A percentile compares a stretch with the other conserved stretches of the same genome.
Conservation (phyloP, 1,140 invertebrate genomes). For the Drosophila baimaii region DNA sequence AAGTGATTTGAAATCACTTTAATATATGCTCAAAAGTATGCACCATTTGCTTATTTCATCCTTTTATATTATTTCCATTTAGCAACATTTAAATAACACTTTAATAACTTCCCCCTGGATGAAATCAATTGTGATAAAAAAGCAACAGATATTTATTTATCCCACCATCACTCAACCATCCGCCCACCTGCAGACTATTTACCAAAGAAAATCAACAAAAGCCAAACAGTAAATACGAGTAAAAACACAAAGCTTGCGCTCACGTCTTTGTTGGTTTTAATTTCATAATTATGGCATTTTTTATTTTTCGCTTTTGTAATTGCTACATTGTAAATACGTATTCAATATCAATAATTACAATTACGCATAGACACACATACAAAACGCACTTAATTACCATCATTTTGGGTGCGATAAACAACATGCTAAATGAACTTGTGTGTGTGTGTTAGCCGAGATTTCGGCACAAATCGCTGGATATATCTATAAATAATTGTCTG, state of each 20-base stretch:
- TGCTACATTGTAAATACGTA: constrained; percentile 80
- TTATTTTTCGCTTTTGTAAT: constrained; percentile 77
- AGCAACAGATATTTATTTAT: neutral
- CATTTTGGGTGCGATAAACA: constrained; percentile 68
- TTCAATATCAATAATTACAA: constrained; percentile 81
- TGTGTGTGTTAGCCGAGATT: constrained; percentile 19
- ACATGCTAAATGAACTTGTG: constrained; percentile 59
- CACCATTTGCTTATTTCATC: too few relatives aligned
- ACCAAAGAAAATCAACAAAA: constrained; percentile 22
- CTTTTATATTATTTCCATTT: too few relatives aligned
- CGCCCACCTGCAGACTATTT: constrained; percentile 6
- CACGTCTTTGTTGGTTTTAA: constrained; percentile 43
- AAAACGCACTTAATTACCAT: constrained; percentile 52
- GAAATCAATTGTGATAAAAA: neutral
- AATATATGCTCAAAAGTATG: too few relatives aligned
- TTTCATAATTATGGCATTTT: constrained; percentile 81
- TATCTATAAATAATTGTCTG: constrained; percentile 61
- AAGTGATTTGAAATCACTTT: too few relatives aligned
- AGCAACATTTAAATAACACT: neutral
- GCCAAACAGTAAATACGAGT: neutral
- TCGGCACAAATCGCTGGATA: constrained; percentile 29
- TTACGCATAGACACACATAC: constrained; percentile 76
- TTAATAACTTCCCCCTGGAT: neutral
- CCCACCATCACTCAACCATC: neutral
- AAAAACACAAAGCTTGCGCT: constrained; percentile 24